These are phyloP conservation scores for Abscondita cerata DNA, from an alignment of 2,888 invertebrate genomes.

Conservation along the genomic window DNA sequence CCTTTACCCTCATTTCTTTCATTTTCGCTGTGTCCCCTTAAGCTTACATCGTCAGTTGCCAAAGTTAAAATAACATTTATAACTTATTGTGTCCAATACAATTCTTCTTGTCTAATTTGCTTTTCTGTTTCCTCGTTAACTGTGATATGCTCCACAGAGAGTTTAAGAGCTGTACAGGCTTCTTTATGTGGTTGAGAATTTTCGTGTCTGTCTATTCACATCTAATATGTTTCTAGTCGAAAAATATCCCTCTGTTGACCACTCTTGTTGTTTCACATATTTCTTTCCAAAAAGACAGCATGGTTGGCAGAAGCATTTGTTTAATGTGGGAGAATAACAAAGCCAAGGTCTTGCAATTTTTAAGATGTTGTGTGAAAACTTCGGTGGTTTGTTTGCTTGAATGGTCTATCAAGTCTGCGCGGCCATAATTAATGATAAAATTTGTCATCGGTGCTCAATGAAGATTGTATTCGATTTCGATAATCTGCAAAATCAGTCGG, in stretches of 20 bases:
- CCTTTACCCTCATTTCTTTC: not conserved
- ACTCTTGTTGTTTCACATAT: not conserved
- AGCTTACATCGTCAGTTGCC: not conserved
- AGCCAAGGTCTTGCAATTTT: not conserved
- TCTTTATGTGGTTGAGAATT: not conserved
- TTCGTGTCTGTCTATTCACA: not conserved
- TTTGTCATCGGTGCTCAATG: not conserved
- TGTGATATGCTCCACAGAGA: not conserved
- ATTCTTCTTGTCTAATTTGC: not conserved
- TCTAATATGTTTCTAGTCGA: not conserved
- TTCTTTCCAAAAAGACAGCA: constrained; percentile 1
- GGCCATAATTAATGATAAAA: not conserved
- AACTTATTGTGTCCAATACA: not conserved
- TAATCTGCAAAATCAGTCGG: not conserved
- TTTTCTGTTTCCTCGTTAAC: not conserved
- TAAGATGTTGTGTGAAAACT: not conserved
- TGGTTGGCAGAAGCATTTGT: not conserved
- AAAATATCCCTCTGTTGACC: not conserved
- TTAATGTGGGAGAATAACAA: not conserved
- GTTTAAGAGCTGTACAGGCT: not conserved
- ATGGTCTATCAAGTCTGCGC: not conserved
- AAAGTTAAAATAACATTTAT: not conserved
- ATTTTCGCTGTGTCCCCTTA: not conserved
- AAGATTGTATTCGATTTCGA: not conserved
- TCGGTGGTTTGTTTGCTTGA: not conserved